Evolutionary conservation across 2,797 vertebrate genomes (phyloP), one percentile per base, ranked within the genome.

Genomic region (Lindbergichthys nudifrons): DNA sequence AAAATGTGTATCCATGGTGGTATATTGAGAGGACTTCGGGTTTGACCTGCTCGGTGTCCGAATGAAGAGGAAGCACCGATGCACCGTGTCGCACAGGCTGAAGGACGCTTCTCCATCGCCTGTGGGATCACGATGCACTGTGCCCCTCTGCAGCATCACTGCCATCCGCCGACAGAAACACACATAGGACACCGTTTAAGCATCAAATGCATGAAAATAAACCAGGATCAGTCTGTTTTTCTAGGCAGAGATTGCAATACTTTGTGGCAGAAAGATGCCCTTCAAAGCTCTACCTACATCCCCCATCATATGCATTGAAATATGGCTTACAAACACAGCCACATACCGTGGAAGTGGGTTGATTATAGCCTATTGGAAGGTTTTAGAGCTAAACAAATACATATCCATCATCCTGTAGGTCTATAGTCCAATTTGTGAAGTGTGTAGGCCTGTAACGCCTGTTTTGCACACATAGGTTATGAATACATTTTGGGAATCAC

Each of bases 51-150:
- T 71, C 46, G 16, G 63, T 41, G 77, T 75, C 56, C 36, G 80
- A 74, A 84, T 75, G 82, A 51, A 52, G 79, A 77, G 48, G 73
- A 53, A 39, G 68, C 80, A 45, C 58, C 63, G 76, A 65, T 57
- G 82, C 80, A 52, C 65, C 71, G 83, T 85, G 83, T 72, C 85
- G 82, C 75, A 60, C 77, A 58, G 83, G 77, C 82, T 94, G 93
- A 95, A 95, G 93, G 94, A 91, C 94, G 94, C 90, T 63, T 52
- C 88, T 88, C 89, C 88, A 89, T 90, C 89, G 86, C 75, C 76
- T 53, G 63, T 26, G 77, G 8, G 8, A 77, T 92, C 84, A 78
- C 85, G 89, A 90, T 81, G 74, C 65, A 43, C 88, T 4, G 80
- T 54, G 73, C 70, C 84, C 81, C 21, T 18, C 69, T 76, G 87